These are phyloP conservation scores for Pycnonotus jocosus DNA, from an alignment of 2,113 vertebrate genomes.

Conservation along the genomic window DNA sequence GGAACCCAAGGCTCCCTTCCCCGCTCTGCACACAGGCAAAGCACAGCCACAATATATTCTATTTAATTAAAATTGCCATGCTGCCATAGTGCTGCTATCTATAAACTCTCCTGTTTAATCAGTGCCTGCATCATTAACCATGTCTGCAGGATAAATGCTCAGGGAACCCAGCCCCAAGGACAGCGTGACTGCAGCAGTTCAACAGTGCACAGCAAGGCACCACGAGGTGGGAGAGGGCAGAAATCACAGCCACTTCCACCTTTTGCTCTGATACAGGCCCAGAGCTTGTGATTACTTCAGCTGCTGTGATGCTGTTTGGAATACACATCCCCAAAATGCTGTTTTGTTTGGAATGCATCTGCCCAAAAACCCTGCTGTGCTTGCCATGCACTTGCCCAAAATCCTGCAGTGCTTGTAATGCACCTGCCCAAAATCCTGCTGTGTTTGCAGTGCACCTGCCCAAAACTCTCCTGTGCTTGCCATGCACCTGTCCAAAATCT, in stretches of 20 bases:
- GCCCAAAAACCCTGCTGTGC: too few species aligned
- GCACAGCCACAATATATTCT: neutral
- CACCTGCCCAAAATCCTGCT: neutral
- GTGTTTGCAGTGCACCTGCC: rapidly evolving
- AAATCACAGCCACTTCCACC: neutral
- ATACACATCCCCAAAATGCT: neutral
- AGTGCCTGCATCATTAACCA: neutral
- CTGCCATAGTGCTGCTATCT: neutral
- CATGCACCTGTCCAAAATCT: rapidly evolving
- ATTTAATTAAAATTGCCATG: neutral
- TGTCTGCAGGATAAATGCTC: neutral
- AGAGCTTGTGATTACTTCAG: neutral
- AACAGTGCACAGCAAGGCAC: neutral
- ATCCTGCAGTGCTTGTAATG: rapidly evolving
- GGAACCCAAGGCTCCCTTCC: neutral
- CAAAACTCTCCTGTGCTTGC: neutral
- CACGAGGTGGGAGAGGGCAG: rapidly evolving
- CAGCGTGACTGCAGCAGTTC: neutral
- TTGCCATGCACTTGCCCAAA: neutral
- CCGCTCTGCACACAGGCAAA: neutral
- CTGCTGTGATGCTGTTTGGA: neutral
- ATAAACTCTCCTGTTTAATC: neutral
- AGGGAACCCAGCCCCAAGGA: neutral
- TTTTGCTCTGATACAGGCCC: neutral
- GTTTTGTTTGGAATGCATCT: neutral